Conservation (phyloP, 2,113 vertebrate species). For the Gorilla gorilla region DNA sequence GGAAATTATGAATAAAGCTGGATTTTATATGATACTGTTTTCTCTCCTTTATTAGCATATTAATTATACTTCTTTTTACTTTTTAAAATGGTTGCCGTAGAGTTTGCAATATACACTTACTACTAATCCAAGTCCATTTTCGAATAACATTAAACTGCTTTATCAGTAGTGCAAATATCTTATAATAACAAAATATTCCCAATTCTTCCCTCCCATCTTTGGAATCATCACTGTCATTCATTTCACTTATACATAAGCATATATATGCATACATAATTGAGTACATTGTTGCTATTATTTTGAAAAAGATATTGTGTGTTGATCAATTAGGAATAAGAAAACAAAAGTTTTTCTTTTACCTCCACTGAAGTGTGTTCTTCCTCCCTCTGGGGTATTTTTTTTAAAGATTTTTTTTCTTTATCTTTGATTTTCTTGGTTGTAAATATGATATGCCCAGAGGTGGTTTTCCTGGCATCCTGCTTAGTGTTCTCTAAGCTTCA, state of each 20-base stretch:
- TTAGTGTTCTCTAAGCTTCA: neutral
- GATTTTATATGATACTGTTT: neutral
- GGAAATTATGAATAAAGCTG: neutral
- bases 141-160: neutral
- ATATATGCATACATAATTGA: neutral
- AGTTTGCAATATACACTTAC: neutral
- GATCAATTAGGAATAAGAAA: conserved; percentile 3
- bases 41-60: neutral
- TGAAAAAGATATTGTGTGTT: neutral
- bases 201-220: neutral
- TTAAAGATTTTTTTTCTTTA: neutral
- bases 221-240: neutral
- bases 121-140: neutral
- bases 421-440: conserved; percentile 2
- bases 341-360: neutral
- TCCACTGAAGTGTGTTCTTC: neutral
- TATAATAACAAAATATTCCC: neutral
- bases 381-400: neutral
- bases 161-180: neutral
- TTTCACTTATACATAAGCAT: neutral
- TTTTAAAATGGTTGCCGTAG: neutral
- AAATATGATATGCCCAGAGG: neutral
- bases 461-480: neutral
- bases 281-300: neutral
- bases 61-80: neutral